A percentile compares a stretch with the other conserved stretches of the same genome.
Conservation (phyloP, 2,113 vertebrate species). For the Coregonus clupeaformis region DNA sequence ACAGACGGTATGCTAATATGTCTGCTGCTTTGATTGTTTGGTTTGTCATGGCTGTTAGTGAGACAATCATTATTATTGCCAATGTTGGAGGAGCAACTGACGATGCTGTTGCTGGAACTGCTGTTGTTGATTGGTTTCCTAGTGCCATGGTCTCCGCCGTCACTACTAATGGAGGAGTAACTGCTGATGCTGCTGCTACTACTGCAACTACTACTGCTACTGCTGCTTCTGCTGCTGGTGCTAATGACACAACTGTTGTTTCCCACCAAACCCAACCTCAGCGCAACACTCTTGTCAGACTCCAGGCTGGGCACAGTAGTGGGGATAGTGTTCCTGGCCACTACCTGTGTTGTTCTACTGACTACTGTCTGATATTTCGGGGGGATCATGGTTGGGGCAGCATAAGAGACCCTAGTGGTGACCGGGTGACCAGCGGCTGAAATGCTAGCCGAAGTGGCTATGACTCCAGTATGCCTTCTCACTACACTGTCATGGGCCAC, state of each 20-base stretch:
- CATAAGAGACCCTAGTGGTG: conserved; percentile 73
- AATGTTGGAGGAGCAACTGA: conserved; percentile 49
- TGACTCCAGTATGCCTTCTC: conserved; percentile 76
- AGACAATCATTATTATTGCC: conserved; percentile 66
- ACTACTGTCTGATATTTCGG: conserved; percentile 70
- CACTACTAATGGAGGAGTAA: conserved; percentile 63
- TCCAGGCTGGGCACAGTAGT: conserved; percentile 52
- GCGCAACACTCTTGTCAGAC: conserved; percentile 62
- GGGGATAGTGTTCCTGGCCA: conserved; percentile 49
- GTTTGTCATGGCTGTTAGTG: conserved; percentile 45
- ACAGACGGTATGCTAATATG: conserved; percentile 15
- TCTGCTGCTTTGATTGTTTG: conserved; percentile 41
- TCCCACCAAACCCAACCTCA: conserved; percentile 32
- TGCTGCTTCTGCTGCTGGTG: conserved; percentile 67
- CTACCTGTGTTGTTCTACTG: conserved; percentile 72
- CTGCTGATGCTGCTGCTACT: conserved; percentile 61
- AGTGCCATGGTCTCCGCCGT: conserved; percentile 50
- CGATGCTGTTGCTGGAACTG: conserved; percentile 44
- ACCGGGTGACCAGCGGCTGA: conserved; percentile 80
- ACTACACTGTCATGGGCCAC: conserved; percentile 79
- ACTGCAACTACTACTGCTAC: conserved; percentile 67
- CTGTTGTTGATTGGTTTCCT: conserved; percentile 50
- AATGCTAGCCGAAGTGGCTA: conserved; percentile 81
- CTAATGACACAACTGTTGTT: conserved; percentile 57
- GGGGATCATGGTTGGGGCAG: conserved; percentile 73